These are phyloP conservation scores for Flexamia atlantica DNA, from an alignment of 2,888 invertebrate species.

Conservation along the genomic window DNA sequence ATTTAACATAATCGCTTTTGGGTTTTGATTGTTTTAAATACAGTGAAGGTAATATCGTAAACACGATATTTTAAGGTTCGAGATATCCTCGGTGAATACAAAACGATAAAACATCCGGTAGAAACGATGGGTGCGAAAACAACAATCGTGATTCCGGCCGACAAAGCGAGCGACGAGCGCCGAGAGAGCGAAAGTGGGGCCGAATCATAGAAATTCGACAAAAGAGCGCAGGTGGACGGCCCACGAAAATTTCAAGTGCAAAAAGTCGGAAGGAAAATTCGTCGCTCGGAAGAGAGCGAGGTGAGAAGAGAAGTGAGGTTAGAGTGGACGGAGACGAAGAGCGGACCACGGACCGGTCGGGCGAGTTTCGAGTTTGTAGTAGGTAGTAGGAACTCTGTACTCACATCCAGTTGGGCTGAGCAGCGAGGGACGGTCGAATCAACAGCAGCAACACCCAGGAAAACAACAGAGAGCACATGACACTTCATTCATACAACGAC, in stretches of 20 bases:
- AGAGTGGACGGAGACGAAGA: not conserved
- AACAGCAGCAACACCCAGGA: slow-evolving; percentile 20
- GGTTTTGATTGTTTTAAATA: no score
- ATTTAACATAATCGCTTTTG: no score
- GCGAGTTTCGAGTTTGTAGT: not conserved
- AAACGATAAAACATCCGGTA: no score
- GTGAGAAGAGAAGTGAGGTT: not conserved
- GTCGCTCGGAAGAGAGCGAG: not conserved
- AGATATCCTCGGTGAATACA: no score
- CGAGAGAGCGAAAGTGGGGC: slow-evolving; percentile 10
- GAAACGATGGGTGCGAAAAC: no score
- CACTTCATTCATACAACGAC: slow-evolving; percentile 30
- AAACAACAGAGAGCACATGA: slow-evolving; percentile 26
- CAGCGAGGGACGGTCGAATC: not conserved
- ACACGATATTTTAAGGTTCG: no score
- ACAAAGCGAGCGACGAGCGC: not conserved
- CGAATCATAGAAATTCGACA: not conserved
- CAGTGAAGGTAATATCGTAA: not conserved
- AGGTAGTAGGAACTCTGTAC: not conserved
- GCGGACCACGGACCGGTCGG: slow-evolving; percentile 14
- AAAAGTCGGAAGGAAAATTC: slow-evolving; percentile 13
- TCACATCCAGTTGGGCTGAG: slow-evolving; percentile 44
- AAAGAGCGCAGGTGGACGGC: not conserved
- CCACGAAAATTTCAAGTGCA: not conserved
- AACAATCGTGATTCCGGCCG: not conserved